Conservation (phyloP, 2,113 vertebrate genomes). For the Leptobrachium leishanense region DNA sequence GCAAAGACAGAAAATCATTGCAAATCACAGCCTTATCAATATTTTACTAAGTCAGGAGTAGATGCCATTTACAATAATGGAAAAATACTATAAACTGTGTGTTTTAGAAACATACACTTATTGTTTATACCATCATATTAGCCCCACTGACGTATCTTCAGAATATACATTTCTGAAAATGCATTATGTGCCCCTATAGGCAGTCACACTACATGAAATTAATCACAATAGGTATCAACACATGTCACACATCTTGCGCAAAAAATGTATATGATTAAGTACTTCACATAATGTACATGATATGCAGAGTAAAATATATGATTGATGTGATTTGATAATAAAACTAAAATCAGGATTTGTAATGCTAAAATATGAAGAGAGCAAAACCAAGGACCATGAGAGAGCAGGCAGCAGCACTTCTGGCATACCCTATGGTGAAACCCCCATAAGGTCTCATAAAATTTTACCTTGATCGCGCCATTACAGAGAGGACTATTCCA, state of each 20-base stretch:
- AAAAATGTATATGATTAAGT: slow-evolving; percentile 20
- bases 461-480: too few relatives aligned
- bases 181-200: not conserved
- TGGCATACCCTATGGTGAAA: too few relatives aligned
- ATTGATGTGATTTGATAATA: slow-evolving; percentile 43
- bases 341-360: slow-evolving; percentile 2
- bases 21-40: slow-evolving; percentile 78
- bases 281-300: slow-evolving; percentile 31
- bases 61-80: slow-evolving; percentile 47
- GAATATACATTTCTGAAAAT: slow-evolving; percentile 32
- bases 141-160: not conserved
- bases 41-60: slow-evolving; percentile 76
- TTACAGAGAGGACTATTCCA: too few relatives aligned
- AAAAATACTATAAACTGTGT: slow-evolving; percentile 53
- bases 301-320: slow-evolving; percentile 28
- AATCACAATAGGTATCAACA: slow-evolving; percentile 18
- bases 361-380: too few relatives aligned
- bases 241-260: slow-evolving; percentile 7
- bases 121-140: slow-evolving; percentile 36
- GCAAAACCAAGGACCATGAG: too few relatives aligned
- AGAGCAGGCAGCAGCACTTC: too few relatives aligned
- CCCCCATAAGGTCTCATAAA: too few relatives aligned
- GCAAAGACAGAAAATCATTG: slow-evolving; percentile 77
- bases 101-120: slow-evolving; percentile 44
- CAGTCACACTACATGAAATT: slow-evolving; percentile 34